Evolutionary conservation across 2,888 invertebrate species (phyloP), one percentile per base, ranked within the genome.

Genomic region (Idaea dimidiata): DNA sequence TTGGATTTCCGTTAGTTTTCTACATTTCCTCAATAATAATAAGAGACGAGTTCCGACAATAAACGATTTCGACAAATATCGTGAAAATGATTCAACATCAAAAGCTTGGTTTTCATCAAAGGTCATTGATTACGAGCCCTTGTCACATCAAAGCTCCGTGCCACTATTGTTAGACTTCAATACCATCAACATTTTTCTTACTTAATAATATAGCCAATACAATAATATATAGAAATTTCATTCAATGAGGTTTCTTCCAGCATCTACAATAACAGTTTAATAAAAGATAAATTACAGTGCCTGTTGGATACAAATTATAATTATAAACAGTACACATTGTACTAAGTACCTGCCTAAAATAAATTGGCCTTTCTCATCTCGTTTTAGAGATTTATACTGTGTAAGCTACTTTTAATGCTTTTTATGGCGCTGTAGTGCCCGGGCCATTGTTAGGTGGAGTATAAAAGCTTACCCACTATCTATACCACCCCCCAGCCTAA

Each of bases 101-200:
- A 87, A 86, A 83, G 80, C 76, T 73, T 75, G 77, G 78, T 84
- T 83, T 85, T 81, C 81, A 78, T 80, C 81, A 79, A 83, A 80
- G 80, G 71, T 80, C 84, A 88, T 90, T 91, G 88, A 89, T 88
- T 89, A 84, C 81, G 79, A 77, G 84, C 80, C 80, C 83, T 80
- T 88, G 91, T 91, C 88, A 90, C 90, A 87, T 91, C 91, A 91
- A 91, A 91, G 88, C 68, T 64, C 74, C 79, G 74, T 68, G 73
- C 69, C 69, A 65, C 84, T 68, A 90, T 91, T 91, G 90, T 89
- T 67, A 73, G 53, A 78, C 79, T 82, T 78, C 76, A 79, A 80
- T 83, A 83, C 17, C 17, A 84, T 79, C 81, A 80, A 81, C 79
- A 80, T 81, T 84, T 86, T 87, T 84, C 82, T 78, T 72, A 78